Percentiles rank a stretch among this genome's conserved stretches.
These are phyloP conservation scores for Meteorus cinctellus DNA, from an alignment of 2,888 invertebrate genomes.

Conservation along the genomic window DNA sequence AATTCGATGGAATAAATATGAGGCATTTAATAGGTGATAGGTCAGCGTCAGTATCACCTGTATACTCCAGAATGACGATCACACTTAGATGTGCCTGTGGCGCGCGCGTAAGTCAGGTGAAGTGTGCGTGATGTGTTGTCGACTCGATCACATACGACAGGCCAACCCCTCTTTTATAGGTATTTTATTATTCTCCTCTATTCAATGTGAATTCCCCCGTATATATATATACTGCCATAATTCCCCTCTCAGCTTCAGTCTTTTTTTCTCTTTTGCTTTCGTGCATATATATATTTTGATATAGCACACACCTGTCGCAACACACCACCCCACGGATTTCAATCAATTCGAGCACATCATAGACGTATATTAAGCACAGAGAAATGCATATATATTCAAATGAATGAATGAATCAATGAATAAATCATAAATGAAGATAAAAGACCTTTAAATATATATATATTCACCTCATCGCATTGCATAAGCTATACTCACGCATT, in stretches of 20 bases:
- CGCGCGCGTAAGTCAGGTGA: conserved; percentile 36
- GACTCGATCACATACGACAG: conserved; percentile 31
- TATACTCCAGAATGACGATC: conserved; percentile 42
- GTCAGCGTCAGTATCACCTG: conserved; percentile 42
- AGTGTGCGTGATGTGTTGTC: conserved; percentile 37
- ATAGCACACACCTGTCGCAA: conserved; percentile 1
- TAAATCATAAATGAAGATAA: background rate
- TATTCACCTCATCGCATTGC: background rate
- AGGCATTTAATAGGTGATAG: conserved; percentile 43
- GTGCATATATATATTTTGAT: background rate
- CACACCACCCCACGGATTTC: background rate
- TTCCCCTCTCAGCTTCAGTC: background rate
- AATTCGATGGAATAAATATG: background rate
- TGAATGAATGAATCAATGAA: background rate
- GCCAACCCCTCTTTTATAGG: conserved; percentile 9
- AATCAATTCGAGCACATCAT: conserved; percentile 15
- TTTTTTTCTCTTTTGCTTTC: conserved; percentile 3
- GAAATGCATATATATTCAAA: conserved; percentile 8
- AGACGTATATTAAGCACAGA: background rate
- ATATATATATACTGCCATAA: background rate
- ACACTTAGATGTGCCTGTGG: conserved; percentile 13
- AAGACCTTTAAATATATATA: background rate
- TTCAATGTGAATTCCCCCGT: conserved; percentile 10
- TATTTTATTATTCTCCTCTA: conserved; percentile 29
- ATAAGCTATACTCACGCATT: background rate